Conservation (phyloP, 2,797 vertebrate species). For the Schizopygopsis pylzovi region DNA sequence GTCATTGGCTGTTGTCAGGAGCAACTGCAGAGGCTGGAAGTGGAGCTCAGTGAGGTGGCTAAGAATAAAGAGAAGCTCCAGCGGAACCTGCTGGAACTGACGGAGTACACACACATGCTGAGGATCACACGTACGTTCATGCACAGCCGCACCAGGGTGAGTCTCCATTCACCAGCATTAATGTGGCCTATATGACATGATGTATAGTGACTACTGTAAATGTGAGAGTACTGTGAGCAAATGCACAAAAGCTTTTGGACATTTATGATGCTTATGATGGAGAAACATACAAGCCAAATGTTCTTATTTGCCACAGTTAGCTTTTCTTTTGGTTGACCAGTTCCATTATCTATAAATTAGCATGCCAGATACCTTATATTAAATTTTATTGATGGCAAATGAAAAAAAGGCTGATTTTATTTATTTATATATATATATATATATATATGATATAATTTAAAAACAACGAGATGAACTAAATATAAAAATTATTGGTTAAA, state of each 20-base stretch:
- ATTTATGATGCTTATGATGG: neutral
- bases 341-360: neutral
- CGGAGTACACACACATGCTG: constrained; percentile 92
- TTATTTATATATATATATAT: no score
- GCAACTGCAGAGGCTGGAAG: constrained; percentile 93
- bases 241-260: neutral
- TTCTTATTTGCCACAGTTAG: neutral
- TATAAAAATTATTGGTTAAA: neutral
- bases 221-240: neutral
- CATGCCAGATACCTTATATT: neutral
- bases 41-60: constrained; percentile 92
- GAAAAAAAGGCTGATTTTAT: neutral
- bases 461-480: neutral
- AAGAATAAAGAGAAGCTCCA: constrained; percentile 94
- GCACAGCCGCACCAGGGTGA: constrained; percentile 87
- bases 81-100: constrained; percentile 92
- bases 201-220: neutral
- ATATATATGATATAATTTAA: neutral
- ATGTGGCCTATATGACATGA: neutral
- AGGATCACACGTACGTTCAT: constrained; percentile 87
- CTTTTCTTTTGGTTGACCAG: neutral
- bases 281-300: neutral
- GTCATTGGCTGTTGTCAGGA: constrained; percentile 78
- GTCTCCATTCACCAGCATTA: neutral
- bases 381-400: neutral